A percentile compares a stretch with the other conserved stretches of the same genome.
Conservation (phyloP, 2,888 invertebrate genomes). For the Phortica okadai region DNA sequence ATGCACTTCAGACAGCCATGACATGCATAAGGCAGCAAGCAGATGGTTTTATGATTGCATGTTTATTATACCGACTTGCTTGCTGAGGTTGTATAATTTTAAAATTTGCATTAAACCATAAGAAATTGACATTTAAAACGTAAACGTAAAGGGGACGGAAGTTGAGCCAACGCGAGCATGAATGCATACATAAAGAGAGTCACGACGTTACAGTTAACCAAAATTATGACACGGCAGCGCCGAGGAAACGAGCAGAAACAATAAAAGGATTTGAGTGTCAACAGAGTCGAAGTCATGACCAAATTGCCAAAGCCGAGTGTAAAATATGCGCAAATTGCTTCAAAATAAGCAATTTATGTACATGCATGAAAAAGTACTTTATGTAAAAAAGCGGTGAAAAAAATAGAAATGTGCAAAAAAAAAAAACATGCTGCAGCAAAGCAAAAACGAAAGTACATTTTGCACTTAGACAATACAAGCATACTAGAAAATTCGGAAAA, state of each 20-base stretch:
- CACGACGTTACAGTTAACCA: not conserved
- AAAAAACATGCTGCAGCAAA: slow-evolving; percentile 45
- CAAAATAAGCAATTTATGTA: not conserved
- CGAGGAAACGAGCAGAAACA: not conserved
- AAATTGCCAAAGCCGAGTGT: not conserved
- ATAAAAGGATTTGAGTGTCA: slow-evolving; percentile 16
- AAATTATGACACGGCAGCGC: not conserved
- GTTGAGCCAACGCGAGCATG: not conserved
- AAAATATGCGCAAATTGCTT: not conserved
- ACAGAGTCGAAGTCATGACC: not conserved
- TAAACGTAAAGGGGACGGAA: not conserved
- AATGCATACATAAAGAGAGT: slow-evolving; percentile 11
- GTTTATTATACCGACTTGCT: slow-evolving; percentile 22
- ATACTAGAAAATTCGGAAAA: slow-evolving; percentile 70
- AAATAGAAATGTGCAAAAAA: slow-evolving; percentile 9
- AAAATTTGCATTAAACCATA: slow-evolving; percentile 10
- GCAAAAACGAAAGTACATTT: not conserved
- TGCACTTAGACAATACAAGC: slow-evolving; percentile 46
- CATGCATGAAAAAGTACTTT: not conserved
- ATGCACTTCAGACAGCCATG: not conserved
- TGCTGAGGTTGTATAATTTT: slow-evolving; percentile 11
- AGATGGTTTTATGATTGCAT: slow-evolving; percentile 17
- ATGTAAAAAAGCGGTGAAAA: slow-evolving; percentile 15
- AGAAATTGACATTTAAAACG: slow-evolving; percentile 14
- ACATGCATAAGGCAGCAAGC: slow-evolving; percentile 4